Evolutionary conservation across 2,113 vertebrate species (phyloP).

Genomic region (Urocolius indicus): DNA sequence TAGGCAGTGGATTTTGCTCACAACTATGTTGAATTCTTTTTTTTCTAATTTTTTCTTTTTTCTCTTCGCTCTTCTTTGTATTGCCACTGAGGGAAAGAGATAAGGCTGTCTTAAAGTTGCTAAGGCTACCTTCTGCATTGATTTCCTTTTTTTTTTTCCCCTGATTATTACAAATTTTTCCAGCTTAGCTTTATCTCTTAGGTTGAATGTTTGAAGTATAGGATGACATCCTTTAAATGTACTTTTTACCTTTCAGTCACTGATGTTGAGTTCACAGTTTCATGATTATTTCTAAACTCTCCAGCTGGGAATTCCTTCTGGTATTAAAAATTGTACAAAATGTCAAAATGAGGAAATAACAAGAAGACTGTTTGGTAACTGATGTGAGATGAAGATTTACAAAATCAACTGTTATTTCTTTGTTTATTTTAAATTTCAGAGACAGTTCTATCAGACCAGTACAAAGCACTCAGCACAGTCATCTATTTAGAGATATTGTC

Average conservation of each 20-base stretch:
- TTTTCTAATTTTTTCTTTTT: not conserved
- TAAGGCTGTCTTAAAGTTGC: not conserved
- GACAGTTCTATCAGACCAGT: not conserved
- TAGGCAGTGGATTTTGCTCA: rapidly evolving
- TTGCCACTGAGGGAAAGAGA: not conserved
- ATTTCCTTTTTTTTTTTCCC: not conserved
- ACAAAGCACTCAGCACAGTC: not conserved
- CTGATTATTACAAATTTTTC: not conserved
- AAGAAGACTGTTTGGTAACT: not conserved
- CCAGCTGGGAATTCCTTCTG: not conserved
- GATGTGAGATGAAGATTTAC: not conserved
- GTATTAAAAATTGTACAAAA: slow-evolving; percentile 13
- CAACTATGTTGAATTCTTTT: rapidly evolving
- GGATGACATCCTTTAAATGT: not conserved
- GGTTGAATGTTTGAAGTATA: not conserved
- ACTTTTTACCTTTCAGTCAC: not conserved
- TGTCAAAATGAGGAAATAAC: not conserved
- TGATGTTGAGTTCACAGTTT: not conserved
- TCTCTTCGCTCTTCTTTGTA: not conserved
- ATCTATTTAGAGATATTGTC: not conserved
- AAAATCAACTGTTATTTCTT: not conserved
- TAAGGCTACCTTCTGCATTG: not conserved
- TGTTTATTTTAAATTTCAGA: not conserved
- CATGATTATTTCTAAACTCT: not conserved
- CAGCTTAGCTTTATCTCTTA: not conserved